Evolutionary conservation across 1,140 invertebrate genomes (phyloP).

Genomic region (Lucilia sericata): DNA sequence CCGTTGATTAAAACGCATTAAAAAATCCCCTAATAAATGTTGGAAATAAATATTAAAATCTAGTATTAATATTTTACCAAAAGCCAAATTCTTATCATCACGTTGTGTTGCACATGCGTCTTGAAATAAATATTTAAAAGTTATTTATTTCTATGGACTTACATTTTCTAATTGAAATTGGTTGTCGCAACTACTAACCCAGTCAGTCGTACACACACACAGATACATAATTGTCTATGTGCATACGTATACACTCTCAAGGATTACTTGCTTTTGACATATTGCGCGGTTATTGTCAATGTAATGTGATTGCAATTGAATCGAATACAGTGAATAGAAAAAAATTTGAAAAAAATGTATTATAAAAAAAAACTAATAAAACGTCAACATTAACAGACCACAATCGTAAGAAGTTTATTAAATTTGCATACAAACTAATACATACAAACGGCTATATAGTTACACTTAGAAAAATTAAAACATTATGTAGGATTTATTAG

Average conservation of each 20-base stretch:
- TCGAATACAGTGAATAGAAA: not conserved
- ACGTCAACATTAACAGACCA: constrained; percentile 33
- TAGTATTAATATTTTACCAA: not conserved
- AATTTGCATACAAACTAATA: constrained; percentile 28
- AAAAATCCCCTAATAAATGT: not conserved
- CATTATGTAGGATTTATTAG: no score
- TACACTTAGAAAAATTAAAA: not conserved
- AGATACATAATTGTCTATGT: not conserved
- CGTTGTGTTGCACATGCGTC: not conserved
- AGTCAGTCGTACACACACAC: not conserved
- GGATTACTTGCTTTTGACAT: constrained; percentile 43
- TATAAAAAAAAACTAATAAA: constrained; percentile 14
- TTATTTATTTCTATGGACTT: not conserved
- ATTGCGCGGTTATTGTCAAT: constrained; percentile 40
- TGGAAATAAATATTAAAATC: not conserved
- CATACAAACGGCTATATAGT: not conserved
- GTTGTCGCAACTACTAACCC: constrained; percentile 3
- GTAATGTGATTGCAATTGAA: constrained; percentile 32
- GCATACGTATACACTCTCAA: constrained; percentile 24
- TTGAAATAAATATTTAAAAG: not conserved
- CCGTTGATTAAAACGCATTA: not conserved
- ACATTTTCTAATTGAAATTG: not conserved
- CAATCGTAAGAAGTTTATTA: constrained; percentile 31
- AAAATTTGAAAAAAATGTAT: not conserved
- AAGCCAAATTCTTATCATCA: not conserved